A percentile compares a stretch with the other conserved stretches of the same genome.
Conservation (phyloP, 1,140 invertebrate genomes). For the Drosophila lacertosa region DNA sequence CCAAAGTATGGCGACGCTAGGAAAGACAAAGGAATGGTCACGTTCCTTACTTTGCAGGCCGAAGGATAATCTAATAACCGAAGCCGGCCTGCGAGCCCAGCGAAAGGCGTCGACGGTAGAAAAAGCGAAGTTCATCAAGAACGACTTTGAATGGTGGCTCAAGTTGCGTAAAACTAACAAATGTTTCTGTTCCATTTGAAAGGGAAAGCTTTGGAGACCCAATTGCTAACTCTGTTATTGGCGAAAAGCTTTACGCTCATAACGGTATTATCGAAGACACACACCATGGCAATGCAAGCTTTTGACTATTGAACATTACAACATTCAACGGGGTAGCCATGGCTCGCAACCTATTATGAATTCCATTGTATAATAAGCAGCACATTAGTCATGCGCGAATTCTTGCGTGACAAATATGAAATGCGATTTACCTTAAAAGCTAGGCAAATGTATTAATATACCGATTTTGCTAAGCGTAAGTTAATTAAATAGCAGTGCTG, state of each 20-base stretch:
- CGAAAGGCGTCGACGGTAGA: conserved; percentile 44
- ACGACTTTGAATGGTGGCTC: conserved; percentile 72
- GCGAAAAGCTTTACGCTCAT: conserved; percentile 18
- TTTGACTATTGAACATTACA: conserved; percentile 9
- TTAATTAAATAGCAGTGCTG: neutral
- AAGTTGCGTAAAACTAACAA: conserved; percentile 52
- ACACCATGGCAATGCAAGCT: conserved; percentile 16
- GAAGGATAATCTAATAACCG: conserved; percentile 53
- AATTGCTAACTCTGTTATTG: conserved; percentile 1
- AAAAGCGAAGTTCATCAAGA: conserved; percentile 56
- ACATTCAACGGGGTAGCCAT: neutral
- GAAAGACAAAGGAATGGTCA: conserved; percentile 47
- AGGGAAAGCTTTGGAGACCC: neutral
- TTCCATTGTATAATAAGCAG: neutral
- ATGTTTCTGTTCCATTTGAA: conserved; percentile 38
- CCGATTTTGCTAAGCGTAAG: neutral
- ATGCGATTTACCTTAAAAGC: neutral
- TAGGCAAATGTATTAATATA: neutral
- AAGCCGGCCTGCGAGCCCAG: conserved; percentile 28
- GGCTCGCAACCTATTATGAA: neutral
- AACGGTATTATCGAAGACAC: conserved; percentile 35
- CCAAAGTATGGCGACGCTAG: conserved; percentile 10
- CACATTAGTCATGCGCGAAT: conserved; percentile 12
- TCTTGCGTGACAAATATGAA: neutral
- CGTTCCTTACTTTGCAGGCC: conserved; percentile 29